Conservation (phyloP, 2,113 vertebrate species). For the Promerops cafer region DNA sequence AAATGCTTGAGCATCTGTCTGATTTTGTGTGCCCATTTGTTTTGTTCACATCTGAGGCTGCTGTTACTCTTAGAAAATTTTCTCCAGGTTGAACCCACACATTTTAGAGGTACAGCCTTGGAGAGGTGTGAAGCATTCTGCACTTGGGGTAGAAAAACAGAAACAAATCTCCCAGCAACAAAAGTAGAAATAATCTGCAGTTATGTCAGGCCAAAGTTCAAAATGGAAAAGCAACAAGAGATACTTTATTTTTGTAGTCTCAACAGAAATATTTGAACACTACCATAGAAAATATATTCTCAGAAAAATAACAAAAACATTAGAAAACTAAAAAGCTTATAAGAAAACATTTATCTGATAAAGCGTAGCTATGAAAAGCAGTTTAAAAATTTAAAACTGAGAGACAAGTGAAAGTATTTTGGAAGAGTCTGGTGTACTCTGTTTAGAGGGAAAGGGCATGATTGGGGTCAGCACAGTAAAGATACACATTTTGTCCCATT, state of each 20-base stretch:
- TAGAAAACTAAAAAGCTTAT: not conserved
- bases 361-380: not conserved
- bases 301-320: not conserved
- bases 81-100: rapidly evolving
- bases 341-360: not conserved
- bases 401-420: not conserved
- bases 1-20: not conserved
- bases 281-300: not conserved
- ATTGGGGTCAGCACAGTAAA: not conserved
- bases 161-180: not conserved
- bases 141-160: not conserved
- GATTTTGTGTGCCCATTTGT: not conserved
- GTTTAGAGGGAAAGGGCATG: rapidly evolving
- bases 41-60: not conserved
- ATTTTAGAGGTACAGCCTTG: not conserved
- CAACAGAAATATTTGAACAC: not conserved
- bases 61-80: not conserved
- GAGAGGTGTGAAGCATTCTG: rapidly evolving
- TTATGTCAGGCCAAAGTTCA: not conserved
- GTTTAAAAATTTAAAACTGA: not conserved
- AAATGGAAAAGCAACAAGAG: not conserved
- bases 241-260: not conserved
- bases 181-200: not conserved
- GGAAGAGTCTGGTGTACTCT: not conserved
- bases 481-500: rapidly evolving